Evolutionary conservation across 2,888 invertebrate species (phyloP), one percentile per base, ranked within the genome.

Genomic region (Toxonevra muliebris): DNA sequence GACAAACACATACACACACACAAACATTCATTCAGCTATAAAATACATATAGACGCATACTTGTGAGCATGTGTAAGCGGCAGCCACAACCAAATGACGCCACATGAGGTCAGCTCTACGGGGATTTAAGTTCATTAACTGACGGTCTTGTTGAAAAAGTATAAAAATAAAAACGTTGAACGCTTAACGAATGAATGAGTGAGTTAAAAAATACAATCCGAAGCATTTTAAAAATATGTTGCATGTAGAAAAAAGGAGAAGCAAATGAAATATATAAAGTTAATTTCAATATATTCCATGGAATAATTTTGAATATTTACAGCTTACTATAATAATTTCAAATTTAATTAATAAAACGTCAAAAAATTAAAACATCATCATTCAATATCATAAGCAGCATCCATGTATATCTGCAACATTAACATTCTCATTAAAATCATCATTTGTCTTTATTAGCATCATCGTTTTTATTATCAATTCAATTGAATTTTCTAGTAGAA

Each of bases 81-180:
- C 30, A 30, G 15, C 50, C 41, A 42, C 40, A 20, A 40, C 41
- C 30, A 30, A 64, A 53, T 53, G 17, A 52, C 54, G 43, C 62
- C 53, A 45, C 59, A 59, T 59, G 59, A 59, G 59, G 43, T 59
- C 59, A 59, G 59, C 59, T 40, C 59, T 43, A 43, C 43, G n/a
- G 59, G 59, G 59, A 59, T 42, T 42, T 42, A 43, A 43, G 59
- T 59, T 59, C 43, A 59, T 59, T 59, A 59, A 30, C 30, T 30
- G 30, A 30, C 30, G 30, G 30, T 30, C 30, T 30, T 30, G 30
- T 30, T 30, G 30, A 30, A 30, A 4, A 7, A 30, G 7, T 7
- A 30, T 2, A 30, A 30, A 30, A 30, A 30, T 30, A 7, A 4
- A 30, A 30, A 30, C 30, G 30, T 30, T 30, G 3, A 30, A 30